These are phyloP conservation scores for Tympanuchus pallidicinctus DNA, from an alignment of 2,113 vertebrate species.

Conservation along the genomic window DNA sequence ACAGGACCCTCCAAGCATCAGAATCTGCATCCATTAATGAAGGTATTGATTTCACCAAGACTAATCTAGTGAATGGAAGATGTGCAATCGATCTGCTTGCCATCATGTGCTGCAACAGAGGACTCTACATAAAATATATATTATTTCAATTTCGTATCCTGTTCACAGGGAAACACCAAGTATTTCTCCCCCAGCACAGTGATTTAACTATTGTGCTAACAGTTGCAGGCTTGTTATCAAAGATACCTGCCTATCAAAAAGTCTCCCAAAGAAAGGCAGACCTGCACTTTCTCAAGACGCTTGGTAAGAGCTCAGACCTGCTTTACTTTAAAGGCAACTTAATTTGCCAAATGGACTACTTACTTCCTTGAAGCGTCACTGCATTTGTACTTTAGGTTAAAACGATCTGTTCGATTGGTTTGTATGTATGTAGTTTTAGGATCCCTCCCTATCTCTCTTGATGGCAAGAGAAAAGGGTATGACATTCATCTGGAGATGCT, in stretches of 20 bases:
- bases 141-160: neutral
- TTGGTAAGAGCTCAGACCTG: neutral
- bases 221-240: neutral
- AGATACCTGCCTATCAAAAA: neutral
- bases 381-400: neutral
- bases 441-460: neutral
- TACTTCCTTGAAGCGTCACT: neutral
- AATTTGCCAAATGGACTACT: neutral
- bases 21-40: neutral
- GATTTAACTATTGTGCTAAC: neutral
- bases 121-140: neutral
- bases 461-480: neutral
- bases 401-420: neutral
- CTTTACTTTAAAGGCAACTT: neutral
- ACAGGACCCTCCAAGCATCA: neutral
- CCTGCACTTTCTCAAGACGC: neutral
- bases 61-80: constrained; percentile 7
- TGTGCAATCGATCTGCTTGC: neutral
- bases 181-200: neutral
- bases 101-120: neutral
- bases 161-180: neutral
- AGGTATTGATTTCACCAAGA: constrained; percentile 23
- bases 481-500: neutral
- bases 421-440: neutral
- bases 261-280: neutral